Evolutionary conservation across 2,113 vertebrate genomes (phyloP), one percentile per base, ranked within the genome.

Genomic region (Chaenocephalus aceratus): DNA sequence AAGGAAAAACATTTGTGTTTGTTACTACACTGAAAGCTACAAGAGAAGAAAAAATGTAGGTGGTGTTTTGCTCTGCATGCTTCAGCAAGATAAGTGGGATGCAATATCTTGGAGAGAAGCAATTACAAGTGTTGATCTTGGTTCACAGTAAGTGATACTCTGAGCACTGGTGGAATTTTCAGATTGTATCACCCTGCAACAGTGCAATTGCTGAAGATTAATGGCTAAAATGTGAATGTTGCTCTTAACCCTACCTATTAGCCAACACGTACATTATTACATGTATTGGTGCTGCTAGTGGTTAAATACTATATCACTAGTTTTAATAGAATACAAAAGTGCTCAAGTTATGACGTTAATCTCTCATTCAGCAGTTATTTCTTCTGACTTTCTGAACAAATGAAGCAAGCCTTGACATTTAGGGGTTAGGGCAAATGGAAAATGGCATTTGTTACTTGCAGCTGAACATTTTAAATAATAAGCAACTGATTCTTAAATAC

Each of bases 71-170:
- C 7, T 1, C 6, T 34, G 18, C 14, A 15, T 64, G 48, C 10
- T 74, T 6, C 8, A 26, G 30, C 13, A 58, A 68, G 15, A 18
- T 61, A 23, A 49, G 30, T 44, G 3, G 49, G 41, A 48, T 10
- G 14, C 10, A 77, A 82, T 66, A 11, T 16, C 34, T 26, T 54
- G 45, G 36, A 73, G 58, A 59, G 54, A 66, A 57, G n/a, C 34
- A 16, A 23, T 41, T 26, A 26, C n/a, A 59, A 21, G 9, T 66
- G 34, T 74, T 77, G 36, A 52, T 66, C 44, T 62, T 30, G 3
- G 18, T 52, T 65, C 54, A 52, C 41, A 60, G 23, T 62, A 48
- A 59, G 21, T 41, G n/a, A 16, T 10, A 10, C 0, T 11, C 6
- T 34, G 26, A 62, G 36, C 52, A 68, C 10, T 68, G 13, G 30